Conservation (phyloP, 1,140 invertebrate species). For the Saccostrea echinata region DNA sequence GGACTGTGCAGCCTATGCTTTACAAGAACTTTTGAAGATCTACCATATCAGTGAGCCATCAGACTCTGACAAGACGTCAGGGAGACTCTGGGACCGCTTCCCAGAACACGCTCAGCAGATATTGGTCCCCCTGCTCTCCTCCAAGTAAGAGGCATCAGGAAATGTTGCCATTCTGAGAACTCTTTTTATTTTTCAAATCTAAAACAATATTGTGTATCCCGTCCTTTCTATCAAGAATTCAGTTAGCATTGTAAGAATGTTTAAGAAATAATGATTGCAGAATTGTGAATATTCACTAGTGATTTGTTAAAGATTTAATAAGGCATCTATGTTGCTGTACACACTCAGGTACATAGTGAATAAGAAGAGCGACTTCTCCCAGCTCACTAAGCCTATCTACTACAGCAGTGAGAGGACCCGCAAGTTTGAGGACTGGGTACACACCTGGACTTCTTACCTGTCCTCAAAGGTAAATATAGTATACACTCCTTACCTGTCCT, state of each 20-base stretch:
- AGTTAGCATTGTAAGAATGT: no score
- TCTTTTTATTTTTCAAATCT: no score
- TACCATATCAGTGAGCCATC: slow-evolving; percentile 74
- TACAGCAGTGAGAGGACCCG: slow-evolving; percentile 74
- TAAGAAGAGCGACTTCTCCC: slow-evolving; percentile 68
- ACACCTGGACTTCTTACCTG: slow-evolving; percentile 80
- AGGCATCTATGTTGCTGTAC: neutral
- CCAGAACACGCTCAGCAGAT: slow-evolving; percentile 80
- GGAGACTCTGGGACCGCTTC: slow-evolving; percentile 80
- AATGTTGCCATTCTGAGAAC: neutral
- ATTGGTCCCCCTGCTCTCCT: slow-evolving; percentile 79
- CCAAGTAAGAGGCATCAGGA: slow-evolving; percentile 71
- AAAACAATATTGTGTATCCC: no score
- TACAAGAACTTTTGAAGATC: slow-evolving; percentile 80
- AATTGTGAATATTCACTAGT: no score
- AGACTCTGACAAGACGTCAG: slow-evolving; percentile 55
- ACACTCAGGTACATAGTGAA: slow-evolving; percentile 70
- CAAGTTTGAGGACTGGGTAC: slow-evolving; percentile 80
- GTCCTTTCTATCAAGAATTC: no score
- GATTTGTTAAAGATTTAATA: neutral
- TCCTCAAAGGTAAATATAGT: slow-evolving; percentile 79
- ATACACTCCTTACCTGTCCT: slow-evolving; percentile 78
- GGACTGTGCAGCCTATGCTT: slow-evolving; percentile 80
- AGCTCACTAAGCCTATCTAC: slow-evolving; percentile 78
- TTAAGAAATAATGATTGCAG: no score